phyloP scores from a whole-genome alignment of 2,888 invertebrate genomes.

The Lasioglossum calceatum region DNA sequence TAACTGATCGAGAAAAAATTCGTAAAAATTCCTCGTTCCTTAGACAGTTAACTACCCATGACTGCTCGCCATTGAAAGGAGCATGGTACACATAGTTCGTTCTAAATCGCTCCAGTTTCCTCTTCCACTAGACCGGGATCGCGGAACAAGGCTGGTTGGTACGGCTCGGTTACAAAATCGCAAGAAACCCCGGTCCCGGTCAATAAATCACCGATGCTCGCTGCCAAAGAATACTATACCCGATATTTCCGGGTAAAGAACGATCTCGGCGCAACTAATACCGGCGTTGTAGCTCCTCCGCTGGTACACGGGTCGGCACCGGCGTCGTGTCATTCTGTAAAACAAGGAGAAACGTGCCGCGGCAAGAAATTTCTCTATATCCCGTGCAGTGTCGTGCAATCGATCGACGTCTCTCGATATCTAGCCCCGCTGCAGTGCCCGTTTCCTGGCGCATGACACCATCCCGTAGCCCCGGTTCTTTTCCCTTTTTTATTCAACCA shows the following conservation, averaged over 20 bases:
- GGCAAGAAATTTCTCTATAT: conserved; percentile 65
- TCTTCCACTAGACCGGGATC: background rate
- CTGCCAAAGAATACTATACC: conserved; percentile 29
- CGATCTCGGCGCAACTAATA: conserved; percentile 59
- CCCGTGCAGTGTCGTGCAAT: conserved; percentile 62
- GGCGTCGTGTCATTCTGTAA: conserved; percentile 64
- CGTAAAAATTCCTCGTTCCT: background rate
- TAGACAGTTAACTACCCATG: background rate
- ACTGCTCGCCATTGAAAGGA: background rate
- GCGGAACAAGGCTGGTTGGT: background rate
- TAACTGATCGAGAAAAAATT: background rate
- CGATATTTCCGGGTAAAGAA: conserved; percentile 63
- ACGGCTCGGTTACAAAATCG: conserved; percentile 28
- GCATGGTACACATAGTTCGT: background rate
- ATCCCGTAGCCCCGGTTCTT: conserved; percentile 25
- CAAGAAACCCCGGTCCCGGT: conserved; percentile 34
- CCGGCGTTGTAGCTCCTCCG: conserved; percentile 29
- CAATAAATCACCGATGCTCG: conserved; percentile 54
- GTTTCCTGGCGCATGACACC: conserved; percentile 64
- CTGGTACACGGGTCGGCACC: conserved; percentile 21
- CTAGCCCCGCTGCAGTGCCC: conserved; percentile 29
- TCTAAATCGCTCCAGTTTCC: background rate
- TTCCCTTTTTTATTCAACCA: background rate
- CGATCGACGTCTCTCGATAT: conserved; percentile 66
- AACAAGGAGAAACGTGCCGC: conserved; percentile 68